Conservation (phyloP, 2,888 invertebrate genomes). For the Lymantria monacha region DNA sequence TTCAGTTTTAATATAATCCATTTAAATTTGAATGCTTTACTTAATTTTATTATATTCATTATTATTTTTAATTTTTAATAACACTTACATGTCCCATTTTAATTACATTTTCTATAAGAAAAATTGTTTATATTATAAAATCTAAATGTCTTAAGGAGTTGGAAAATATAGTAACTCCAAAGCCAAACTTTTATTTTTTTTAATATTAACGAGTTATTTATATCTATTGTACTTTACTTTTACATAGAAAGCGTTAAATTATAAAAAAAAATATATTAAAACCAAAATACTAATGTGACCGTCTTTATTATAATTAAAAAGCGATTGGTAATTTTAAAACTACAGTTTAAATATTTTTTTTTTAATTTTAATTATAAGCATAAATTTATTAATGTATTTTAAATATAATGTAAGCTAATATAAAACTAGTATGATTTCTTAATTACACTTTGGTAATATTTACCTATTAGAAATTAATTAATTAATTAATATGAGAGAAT, state of each 20-base stretch:
- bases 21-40: too few relatives aligned
- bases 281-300: not conserved
- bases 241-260: constrained; percentile 27
- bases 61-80: too few relatives aligned
- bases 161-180: not conserved
- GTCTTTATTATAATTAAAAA: constrained; percentile 27
- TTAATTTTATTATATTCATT: too few relatives aligned
- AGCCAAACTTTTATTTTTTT: constrained; percentile 13
- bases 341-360: constrained; percentile 33
- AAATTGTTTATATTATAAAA: too few relatives aligned
- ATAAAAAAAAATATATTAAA: not conserved
- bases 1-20: too few relatives aligned
- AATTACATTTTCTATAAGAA: too few relatives aligned
- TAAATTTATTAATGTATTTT: constrained; percentile 11
- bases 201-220: constrained; percentile 16
- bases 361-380: constrained; percentile 36
- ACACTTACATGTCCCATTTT: too few relatives aligned
- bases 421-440: constrained; percentile 65
- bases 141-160: too few relatives aligned
- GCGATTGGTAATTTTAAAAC: constrained; percentile 28
- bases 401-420: constrained; percentile 33
- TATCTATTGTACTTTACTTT: constrained; percentile 31
- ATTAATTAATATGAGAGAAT: constrained; percentile 51
- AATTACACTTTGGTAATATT: constrained; percentile 81
- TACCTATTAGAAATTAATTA: constrained; percentile 69